Evolutionary conservation across 2,797 vertebrate genomes (phyloP).

Genomic region (Eupleurogrammus muticus): DNA sequence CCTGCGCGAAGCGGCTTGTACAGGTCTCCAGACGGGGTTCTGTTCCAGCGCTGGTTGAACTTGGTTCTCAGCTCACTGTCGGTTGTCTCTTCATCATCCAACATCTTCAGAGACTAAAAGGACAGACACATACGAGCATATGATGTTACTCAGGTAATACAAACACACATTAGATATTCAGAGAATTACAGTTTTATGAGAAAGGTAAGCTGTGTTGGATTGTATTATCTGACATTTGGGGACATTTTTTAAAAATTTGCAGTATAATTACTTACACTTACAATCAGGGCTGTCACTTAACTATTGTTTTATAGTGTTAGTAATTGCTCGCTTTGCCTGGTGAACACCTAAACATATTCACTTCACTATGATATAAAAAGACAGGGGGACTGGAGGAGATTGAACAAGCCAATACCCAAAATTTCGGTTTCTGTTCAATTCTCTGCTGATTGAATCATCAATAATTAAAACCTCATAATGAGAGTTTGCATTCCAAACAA

Average conservation of each 20-base stretch:
- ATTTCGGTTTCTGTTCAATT: not conserved
- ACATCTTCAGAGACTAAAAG: constrained; percentile 91
- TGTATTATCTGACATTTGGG: not conserved
- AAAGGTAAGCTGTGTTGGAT: not conserved
- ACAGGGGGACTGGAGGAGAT: not conserved
- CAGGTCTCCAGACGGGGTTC: constrained; percentile 94
- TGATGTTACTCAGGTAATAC: not conserved
- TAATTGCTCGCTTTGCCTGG: not conserved
- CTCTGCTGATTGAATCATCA: not conserved
- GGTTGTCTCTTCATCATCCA: constrained; percentile 93
- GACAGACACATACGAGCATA: constrained; percentile 26
- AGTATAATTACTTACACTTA: not conserved
- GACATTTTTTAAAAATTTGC: not conserved
- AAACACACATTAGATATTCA: not conserved
- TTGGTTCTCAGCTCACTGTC: constrained; percentile 94
- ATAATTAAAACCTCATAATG: not conserved
- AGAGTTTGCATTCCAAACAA: not conserved
- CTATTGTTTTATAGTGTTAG: no score
- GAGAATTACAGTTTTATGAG: not conserved
- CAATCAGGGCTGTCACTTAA: not conserved
- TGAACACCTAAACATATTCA: not conserved
- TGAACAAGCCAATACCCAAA: not conserved
- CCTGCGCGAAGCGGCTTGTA: constrained; percentile 95
- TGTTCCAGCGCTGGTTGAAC: constrained; percentile 97
- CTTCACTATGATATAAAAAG: not conserved